phyloP scores from a whole-genome alignment of 2,113 vertebrate species.

The Patagioenas fasciata region DNA sequence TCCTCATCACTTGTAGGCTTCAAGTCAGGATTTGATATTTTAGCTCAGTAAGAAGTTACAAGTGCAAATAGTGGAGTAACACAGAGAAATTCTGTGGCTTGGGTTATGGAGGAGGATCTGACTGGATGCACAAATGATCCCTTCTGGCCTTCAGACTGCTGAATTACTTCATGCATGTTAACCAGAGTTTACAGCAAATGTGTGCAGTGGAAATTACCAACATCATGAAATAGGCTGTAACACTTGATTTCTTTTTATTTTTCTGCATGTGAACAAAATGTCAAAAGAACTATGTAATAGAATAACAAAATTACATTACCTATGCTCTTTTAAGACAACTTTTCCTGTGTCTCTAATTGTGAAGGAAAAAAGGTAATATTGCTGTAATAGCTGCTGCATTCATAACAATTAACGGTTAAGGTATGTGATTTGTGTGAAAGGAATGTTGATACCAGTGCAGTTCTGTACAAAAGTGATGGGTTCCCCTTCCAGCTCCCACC shows the following conservation, averaged over 20 bases:
- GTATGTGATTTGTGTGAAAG: background rate
- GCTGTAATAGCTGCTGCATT: background rate
- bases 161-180: constrained; percentile 43
- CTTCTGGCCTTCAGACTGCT: constrained; percentile 34
- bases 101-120: background rate
- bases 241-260: background rate
- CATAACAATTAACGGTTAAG: background rate
- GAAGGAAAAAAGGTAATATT: background rate
- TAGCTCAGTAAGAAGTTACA: background rate
- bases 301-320: background rate
- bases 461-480: background rate
- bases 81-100: background rate
- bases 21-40: background rate
- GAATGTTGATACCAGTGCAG: background rate
- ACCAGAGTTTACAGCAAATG: constrained; percentile 27
- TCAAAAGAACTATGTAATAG: accelerated
- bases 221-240: background rate
- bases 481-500: background rate
- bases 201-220: constrained; percentile 28
- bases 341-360: background rate
- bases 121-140: constrained; percentile 37
- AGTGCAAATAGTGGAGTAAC: background rate
- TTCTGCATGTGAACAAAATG: background rate
- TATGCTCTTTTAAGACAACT: background rate
- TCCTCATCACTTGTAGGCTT: background rate